phyloP scores from a whole-genome alignment of 2,888 invertebrate genomes.

The Xestia xanthographa region DNA sequence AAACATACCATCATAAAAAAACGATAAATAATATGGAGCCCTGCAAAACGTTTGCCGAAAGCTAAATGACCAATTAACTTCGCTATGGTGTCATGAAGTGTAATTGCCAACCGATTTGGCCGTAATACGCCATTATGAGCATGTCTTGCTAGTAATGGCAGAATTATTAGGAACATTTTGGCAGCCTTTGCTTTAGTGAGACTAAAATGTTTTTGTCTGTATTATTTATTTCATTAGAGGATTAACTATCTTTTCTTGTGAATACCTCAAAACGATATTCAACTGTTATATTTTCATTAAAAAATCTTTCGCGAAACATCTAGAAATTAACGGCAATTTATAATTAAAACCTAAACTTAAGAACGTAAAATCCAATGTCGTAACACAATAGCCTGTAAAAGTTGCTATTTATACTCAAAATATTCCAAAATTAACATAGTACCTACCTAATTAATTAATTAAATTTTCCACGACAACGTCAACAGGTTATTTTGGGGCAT shows the following conservation, averaged over 20 bases:
- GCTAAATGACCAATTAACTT: slow-evolving; percentile 61
- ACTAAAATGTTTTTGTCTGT: slow-evolving; percentile 32
- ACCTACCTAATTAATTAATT: background rate
- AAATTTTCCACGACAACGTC: background rate
- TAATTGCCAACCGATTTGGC: slow-evolving; percentile 65
- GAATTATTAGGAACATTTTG: slow-evolving; percentile 49
- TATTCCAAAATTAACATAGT: background rate
- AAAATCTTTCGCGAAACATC: background rate
- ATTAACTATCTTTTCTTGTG: background rate
- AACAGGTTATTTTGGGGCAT: background rate
- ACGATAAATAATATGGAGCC: slow-evolving; percentile 60
- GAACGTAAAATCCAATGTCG: slow-evolving; percentile 1
- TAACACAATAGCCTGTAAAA: slow-evolving; percentile 24
- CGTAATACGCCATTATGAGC: slow-evolving; percentile 63
- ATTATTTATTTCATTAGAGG: background rate
- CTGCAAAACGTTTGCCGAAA: slow-evolving; percentile 57
- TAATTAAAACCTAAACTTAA: background rate
- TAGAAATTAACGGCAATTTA: background rate
- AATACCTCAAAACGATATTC: background rate
- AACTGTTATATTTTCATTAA: background rate
- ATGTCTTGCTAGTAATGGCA: slow-evolving; percentile 35
- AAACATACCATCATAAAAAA: slow-evolving; percentile 50
- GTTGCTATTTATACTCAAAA: background rate
- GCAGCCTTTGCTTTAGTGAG: slow-evolving; percentile 31
- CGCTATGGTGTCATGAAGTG: slow-evolving; percentile 64